A percentile compares a stretch with the other conserved stretches of the same genome.
These are phyloP conservation scores for Clarias platycephalus DNA, from an alignment of 2,797 vertebrate genomes.

Conservation along the genomic window DNA sequence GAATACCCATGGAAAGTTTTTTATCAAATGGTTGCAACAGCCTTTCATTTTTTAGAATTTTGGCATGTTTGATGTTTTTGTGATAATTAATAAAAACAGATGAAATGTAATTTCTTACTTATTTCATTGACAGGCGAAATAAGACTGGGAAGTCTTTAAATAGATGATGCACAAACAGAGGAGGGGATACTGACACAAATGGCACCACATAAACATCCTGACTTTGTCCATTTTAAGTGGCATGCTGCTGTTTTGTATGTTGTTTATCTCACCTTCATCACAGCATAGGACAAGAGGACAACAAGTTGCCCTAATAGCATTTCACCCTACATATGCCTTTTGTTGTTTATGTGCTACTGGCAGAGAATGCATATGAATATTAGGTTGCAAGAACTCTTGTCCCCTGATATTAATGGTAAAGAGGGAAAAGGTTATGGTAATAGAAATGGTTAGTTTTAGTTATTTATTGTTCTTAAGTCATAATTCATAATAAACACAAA, in stretches of 20 bases:
- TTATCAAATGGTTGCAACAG: neutral
- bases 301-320: slow-evolving; percentile 18
- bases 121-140: neutral
- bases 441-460: neutral
- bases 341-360: neutral
- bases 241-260: neutral
- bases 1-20: neutral
- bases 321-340: neutral
- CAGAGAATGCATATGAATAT: neutral
- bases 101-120: neutral
- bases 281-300: slow-evolving; percentile 29
- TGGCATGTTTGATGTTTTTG: neutral
- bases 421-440: neutral
- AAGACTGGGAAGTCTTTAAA: neutral
- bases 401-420: neutral
- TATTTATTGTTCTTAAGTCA: neutral
- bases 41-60: neutral
- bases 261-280: slow-evolving; percentile 34
- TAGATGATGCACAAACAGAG: neutral
- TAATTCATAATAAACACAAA: neutral
- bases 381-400: neutral
- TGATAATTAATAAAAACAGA: neutral
- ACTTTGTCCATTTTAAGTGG: neutral
- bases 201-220: neutral
- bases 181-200: no score